A percentile compares a stretch with the other conserved stretches of the same genome.
Evolutionary conservation across 2,113 vertebrate species (phyloP).

Genomic region (Orycteropus afer): DNA sequence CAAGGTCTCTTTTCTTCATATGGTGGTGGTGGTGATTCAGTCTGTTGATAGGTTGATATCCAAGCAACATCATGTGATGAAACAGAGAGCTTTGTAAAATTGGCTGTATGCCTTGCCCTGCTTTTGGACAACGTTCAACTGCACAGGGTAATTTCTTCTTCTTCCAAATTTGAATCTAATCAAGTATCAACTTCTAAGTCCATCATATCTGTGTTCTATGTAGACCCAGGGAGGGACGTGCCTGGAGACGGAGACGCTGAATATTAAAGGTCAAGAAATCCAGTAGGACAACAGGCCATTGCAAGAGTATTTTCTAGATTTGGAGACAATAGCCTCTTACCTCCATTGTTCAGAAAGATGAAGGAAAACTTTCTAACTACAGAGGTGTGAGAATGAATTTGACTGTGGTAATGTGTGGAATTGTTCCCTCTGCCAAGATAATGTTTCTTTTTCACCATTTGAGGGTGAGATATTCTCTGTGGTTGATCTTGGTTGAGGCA

Average conservation of each 20-base stretch:
- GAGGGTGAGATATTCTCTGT: not conserved
- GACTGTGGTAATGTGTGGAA: not conserved
- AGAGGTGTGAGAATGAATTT: not conserved
- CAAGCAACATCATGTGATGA: conserved; percentile 72
- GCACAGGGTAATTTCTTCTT: not conserved
- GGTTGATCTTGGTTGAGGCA: not conserved
- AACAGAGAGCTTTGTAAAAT: conserved; percentile 43
- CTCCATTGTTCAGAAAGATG: not conserved
- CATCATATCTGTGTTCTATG: not conserved
- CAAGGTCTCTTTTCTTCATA: conserved; percentile 4
- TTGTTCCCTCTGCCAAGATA: not conserved
- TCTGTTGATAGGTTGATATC: conserved; percentile 81
- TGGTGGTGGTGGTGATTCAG: not conserved
- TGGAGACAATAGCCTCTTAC: not conserved
- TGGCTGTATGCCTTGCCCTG: conserved; percentile 49
- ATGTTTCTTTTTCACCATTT: not conserved
- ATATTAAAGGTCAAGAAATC: conserved; percentile 38
- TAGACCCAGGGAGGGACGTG: not conserved
- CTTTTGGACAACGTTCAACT: conserved; percentile 20
- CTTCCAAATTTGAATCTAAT: conserved; percentile 9
- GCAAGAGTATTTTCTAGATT: not conserved
- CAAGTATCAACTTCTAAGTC: not conserved
- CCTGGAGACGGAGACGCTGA: not conserved
- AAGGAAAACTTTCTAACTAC: not conserved
- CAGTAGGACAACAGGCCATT: not conserved